Conservation (phyloP, 2,888 invertebrate genomes). For the Melanophora roralis region DNA sequence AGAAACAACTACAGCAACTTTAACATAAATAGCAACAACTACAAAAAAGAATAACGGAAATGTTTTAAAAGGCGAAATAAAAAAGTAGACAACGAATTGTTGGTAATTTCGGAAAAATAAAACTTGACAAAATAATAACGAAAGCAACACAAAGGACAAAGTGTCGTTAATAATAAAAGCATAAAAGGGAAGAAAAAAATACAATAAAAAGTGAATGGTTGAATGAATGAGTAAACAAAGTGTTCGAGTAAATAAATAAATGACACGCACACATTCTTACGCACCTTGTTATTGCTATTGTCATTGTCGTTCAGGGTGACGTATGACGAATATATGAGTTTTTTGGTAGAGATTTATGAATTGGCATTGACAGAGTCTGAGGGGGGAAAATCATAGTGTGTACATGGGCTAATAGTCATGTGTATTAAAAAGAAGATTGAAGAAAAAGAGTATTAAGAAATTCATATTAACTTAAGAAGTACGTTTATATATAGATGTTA, state of each 20-base stretch:
- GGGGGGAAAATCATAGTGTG: background rate
- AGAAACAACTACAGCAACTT: conserved; percentile 8
- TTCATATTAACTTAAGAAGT: background rate
- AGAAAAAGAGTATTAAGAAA: background rate
- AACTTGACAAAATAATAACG: background rate
- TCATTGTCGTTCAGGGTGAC: conserved; percentile 20
- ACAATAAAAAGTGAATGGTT: background rate
- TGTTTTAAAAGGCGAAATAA: background rate
- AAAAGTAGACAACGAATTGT: conserved; percentile 11
- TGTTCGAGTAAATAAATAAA: conserved; percentile 25
- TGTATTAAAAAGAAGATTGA: background rate
- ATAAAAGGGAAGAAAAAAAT: conserved; percentile 2
- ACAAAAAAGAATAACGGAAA: conserved; percentile 11
- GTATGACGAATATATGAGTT: conserved; percentile 40
- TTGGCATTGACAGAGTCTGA: background rate
- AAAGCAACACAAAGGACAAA: background rate
- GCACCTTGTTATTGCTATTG: conserved; percentile 20
- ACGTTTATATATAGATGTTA: background rate
- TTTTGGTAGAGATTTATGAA: conserved; percentile 41
- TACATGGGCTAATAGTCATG: background rate
- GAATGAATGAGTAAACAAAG: conserved; percentile 21
- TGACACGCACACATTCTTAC: conserved; percentile 15
- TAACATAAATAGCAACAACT: background rate
- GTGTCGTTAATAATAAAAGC: conserved; percentile 1
- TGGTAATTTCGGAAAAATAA: background rate